Percentiles rank a stretch among this genome's conserved stretches.
phyloP scores from a whole-genome alignment of 1,140 invertebrate species.

The Drosophila mojavensis region DNA sequence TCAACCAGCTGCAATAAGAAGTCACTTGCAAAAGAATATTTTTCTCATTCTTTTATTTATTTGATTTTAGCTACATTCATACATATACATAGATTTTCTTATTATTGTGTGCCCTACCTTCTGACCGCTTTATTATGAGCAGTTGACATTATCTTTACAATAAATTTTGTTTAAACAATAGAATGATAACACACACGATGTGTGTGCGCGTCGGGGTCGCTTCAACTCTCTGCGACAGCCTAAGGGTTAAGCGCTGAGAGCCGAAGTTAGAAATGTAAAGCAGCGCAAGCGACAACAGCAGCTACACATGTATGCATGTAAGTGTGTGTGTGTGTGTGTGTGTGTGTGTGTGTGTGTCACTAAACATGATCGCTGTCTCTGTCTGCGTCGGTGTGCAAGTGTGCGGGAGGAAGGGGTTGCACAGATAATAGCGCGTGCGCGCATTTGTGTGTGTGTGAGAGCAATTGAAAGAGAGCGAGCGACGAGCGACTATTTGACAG shows the following conservation, averaged over 20 bases:
- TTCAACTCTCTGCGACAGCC: slow-evolving; percentile 1
- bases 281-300: slow-evolving; percentile 2
- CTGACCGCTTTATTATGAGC: not conserved
- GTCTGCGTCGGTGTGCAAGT: slow-evolving; percentile 18
- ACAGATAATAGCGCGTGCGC: slow-evolving; percentile 11
- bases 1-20: too few relatives aligned
- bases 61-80: too few relatives aligned
- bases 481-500: slow-evolving; percentile 39
- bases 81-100: not conserved
- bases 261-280: not conserved
- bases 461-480: slow-evolving; percentile 1
- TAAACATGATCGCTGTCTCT: slow-evolving; percentile 36
- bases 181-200: slow-evolving; percentile 14
- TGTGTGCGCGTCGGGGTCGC: not conserved
- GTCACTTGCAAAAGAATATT: too few relatives aligned
- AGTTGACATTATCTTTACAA: slow-evolving; percentile 33
- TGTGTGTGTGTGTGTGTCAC: not conserved
- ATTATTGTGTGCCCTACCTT: not conserved
- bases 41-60: too few relatives aligned
- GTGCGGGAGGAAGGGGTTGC: slow-evolving; percentile 4
- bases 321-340: not conserved
- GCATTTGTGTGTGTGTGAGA: slow-evolving; percentile 15
- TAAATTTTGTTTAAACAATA: slow-evolving; percentile 34
- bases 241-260: slow-evolving; percentile 49
- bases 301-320: not conserved